These are phyloP conservation scores for Magallana gigas DNA, from an alignment of 1,140 invertebrate species.

Conservation along the genomic window DNA sequence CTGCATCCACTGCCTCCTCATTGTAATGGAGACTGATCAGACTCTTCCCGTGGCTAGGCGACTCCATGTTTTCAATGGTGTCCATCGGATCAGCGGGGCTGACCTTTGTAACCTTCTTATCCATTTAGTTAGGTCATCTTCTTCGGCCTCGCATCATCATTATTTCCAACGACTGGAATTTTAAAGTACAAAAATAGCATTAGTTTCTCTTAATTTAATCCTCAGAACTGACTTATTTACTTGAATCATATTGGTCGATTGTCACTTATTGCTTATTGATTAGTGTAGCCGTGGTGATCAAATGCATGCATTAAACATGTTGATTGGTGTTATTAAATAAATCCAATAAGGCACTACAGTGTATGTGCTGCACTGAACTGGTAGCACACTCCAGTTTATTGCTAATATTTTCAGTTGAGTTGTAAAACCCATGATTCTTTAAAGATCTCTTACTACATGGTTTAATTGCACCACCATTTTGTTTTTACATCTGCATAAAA, in stretches of 20 bases:
- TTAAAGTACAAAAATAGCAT: background rate
- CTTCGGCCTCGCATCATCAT: background rate
- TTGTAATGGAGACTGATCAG: slow-evolving; percentile 40
- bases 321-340: too few relatives aligned
- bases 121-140: slow-evolving; percentile 30
- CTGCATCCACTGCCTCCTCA: slow-evolving; percentile 25
- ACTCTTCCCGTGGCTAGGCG: background rate
- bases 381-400: too few relatives aligned
- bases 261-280: background rate
- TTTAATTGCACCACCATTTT: too few relatives aligned
- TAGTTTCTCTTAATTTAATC: background rate
- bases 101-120: background rate
- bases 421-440: too few relatives aligned
- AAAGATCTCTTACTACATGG: too few relatives aligned
- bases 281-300: background rate
- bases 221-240: too few relatives aligned
- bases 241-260: background rate
- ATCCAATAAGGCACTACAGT: too few relatives aligned
- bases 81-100: background rate
- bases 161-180: background rate
- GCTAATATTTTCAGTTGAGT: too few relatives aligned
- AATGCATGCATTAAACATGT: background rate
- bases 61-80: background rate
- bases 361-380: too few relatives aligned
- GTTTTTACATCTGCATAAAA: too few relatives aligned